Evolutionary conservation across 23 tunicate species (phyloP), one percentile per base, ranked within the genome.

Genomic region (Halocynthia roretzi): DNA sequence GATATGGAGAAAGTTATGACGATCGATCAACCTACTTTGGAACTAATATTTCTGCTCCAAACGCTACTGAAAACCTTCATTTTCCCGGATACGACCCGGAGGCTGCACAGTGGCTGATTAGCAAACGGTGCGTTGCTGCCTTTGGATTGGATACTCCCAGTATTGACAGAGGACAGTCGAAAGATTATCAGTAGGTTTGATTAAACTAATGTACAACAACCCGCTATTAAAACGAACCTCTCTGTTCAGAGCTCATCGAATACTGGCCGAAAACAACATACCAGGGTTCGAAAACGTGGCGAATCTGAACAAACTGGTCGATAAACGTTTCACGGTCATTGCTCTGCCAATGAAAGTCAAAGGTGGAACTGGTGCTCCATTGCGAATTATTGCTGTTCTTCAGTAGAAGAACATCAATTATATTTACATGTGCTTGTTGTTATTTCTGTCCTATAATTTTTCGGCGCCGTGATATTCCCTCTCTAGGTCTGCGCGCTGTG

Each of bases 71-170:
- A 10, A 53, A 71, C 44, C 12, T 71, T 22, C 58, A 54, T 19
- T 71, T 19, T 22, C 76, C 76, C n/a, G 76, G 76, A 9, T 15
- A 5, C 11, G 12, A 51, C 6, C 76, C 76, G 8, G 56, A 10
- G 48, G 76, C 76, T 50, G 76, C 76, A n/a, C 22, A 52, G 50
- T 71, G 76, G 76, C 76, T 71, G 58, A 49, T 71, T 19, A 9
- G 6, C 56, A 11, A 71, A 11, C 48, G 76, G 6, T 71, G 76
- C 56, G 50, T 71, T 71, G 76, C 56, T 71, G 76, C 56, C 50
- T 0, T 71, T 15, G 76, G 76, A 22, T 10, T 22, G 12, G 76
- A 71, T 52, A 71, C 76, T 4, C 10, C 56, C 11, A 71, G 76
- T 52, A 19, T 71, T 5, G 76, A 71, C 76, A 20, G 18, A 10